Evolutionary conservation across 2,888 invertebrate species (phyloP), one percentile per base, ranked within the genome.

Genomic region (Drosophila colorata): DNA sequence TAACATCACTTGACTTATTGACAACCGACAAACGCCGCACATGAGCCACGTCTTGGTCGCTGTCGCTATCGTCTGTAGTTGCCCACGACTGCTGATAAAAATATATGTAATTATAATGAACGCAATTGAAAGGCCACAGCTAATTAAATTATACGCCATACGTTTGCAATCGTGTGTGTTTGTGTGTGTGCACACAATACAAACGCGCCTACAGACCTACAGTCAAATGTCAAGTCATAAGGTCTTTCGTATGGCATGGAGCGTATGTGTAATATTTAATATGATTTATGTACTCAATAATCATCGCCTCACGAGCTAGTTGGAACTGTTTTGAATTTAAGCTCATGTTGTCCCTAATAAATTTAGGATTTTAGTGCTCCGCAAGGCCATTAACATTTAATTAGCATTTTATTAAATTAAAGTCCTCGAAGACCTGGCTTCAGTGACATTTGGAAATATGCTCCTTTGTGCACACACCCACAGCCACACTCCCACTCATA

Each of bases 1-100:
- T 89, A 89, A 89, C 87, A 87, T 85, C 89, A 90, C 86, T 90
- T 89, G 89, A 89, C 89, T 90, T 89, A 81, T 80, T 77, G 86
- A 87, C 84, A 84, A 72, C 55, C 14, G 86, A 84, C 78, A 78
- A 72, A 63, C 33, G 60, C 44, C 66, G 59, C 69, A 70, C 79
- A 79, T 58, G 64, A 59, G 63, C 57, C 60, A 57, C 58, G 55
- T 59, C 60, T 38, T 48, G 16, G 66, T 13, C 35, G 43, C 25
- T 37, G 47, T 28, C 43, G 51, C 49, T 40, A 43, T 74, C 52
- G 52, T 35, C 48, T 51, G 43, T 44, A 56, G 46, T 46, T 44
- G 67, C 37, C 75, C 49, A 35, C 52, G 68, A 57, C 68, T 64
- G 74, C 67, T 82, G 82, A 75, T 81, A 86, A 83, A 65, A 80